Evolutionary conservation across 2,113 vertebrate genomes (phyloP).

Genomic region (Formicarius rufipectus): DNA sequence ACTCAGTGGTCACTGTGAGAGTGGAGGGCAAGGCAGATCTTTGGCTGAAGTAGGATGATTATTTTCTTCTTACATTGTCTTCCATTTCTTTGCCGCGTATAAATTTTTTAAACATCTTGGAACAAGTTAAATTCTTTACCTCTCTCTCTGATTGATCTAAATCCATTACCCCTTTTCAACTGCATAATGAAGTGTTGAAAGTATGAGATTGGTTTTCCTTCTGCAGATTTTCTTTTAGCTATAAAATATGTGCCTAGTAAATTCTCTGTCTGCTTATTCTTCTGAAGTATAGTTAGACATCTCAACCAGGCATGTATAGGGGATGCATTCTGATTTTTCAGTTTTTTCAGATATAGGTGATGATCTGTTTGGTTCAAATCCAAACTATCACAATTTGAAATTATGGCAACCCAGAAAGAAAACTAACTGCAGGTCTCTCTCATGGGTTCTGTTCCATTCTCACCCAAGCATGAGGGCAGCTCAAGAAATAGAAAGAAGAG

Average conservation of each 20-base stretch:
- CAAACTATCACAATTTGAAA: neutral
- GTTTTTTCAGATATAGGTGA: neutral
- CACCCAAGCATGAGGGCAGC: neutral
- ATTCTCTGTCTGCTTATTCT: neutral
- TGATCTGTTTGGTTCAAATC: neutral
- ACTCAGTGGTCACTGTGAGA: neutral
- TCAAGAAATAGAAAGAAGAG: neutral
- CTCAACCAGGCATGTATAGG: neutral
- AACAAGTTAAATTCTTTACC: neutral
- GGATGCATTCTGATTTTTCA: neutral
- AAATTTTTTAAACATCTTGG: neutral
- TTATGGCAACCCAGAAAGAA: neutral
- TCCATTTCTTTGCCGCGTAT: neutral
- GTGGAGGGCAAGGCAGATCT: neutral
- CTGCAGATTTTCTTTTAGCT: neutral
- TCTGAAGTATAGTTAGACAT: neutral
- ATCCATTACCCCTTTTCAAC: neutral
- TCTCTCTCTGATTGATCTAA: neutral
- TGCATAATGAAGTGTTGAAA: neutral
- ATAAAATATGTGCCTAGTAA: neutral
- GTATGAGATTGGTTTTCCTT: neutral
- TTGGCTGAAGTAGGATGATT: neutral
- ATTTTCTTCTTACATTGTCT: neutral
- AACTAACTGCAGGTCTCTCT: neutral
- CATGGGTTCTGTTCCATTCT: neutral